A percentile compares a stretch with the other conserved stretches of the same genome.
phyloP scores from a whole-genome alignment of 2,888 invertebrate species.

The Phaonia tiefii region DNA sequence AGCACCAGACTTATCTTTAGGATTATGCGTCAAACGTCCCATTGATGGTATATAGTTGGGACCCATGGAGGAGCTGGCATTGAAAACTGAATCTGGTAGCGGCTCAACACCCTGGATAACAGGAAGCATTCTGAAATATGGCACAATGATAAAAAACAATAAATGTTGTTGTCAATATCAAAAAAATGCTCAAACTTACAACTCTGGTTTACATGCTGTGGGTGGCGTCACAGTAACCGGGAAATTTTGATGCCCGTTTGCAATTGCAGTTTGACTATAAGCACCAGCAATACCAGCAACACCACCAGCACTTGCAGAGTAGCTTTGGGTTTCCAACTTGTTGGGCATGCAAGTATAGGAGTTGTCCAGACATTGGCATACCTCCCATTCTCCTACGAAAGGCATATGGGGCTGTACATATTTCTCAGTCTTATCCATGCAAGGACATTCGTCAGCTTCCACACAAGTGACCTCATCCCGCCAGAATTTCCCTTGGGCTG shows the following conservation, averaged over 20 bases:
- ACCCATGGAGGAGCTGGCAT: slow-evolving; percentile 83
- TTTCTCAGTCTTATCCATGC: slow-evolving; percentile 84
- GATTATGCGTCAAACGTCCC: slow-evolving; percentile 81
- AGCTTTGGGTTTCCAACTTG: slow-evolving; percentile 56
- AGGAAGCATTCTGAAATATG: slow-evolving; percentile 74
- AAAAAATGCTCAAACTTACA: slow-evolving; percentile 73
- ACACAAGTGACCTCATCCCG: slow-evolving; percentile 89
- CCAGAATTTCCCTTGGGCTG: slow-evolving; percentile 83
- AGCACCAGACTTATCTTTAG: slow-evolving; percentile 80
- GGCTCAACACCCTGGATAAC: slow-evolving; percentile 81
- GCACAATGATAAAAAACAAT: background rate
- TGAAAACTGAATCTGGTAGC: slow-evolving; percentile 82
- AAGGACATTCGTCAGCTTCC: slow-evolving; percentile 87
- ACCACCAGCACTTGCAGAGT: background rate
- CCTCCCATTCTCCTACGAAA: slow-evolving; percentile 82
- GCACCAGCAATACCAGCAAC: too few relatives aligned
- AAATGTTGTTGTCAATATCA: background rate
- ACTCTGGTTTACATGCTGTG: slow-evolving; percentile 79
- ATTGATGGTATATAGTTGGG: slow-evolving; percentile 82
- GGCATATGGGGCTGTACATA: slow-evolving; percentile 88
- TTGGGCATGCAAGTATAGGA: slow-evolving; percentile 83
- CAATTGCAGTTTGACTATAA: too few relatives aligned
- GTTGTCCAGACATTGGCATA: slow-evolving; percentile 91
- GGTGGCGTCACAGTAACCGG: slow-evolving; percentile 80
- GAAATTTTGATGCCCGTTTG: slow-evolving; percentile 61